phyloP scores from a whole-genome alignment of 92 coral and sea anemone species.

The Blastomussa wellsi region DNA sequence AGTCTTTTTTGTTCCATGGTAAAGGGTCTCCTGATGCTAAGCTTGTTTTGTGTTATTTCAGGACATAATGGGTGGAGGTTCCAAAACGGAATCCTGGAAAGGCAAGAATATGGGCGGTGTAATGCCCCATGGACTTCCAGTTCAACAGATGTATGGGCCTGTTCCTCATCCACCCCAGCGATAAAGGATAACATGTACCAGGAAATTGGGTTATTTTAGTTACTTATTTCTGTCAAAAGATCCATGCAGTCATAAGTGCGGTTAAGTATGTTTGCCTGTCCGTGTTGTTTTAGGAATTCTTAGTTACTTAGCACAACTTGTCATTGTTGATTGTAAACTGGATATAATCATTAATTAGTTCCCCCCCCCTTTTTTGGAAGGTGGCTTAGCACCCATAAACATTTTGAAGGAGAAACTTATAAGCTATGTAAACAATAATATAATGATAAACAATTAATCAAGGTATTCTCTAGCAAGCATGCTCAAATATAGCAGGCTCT shows the following conservation, averaged over 20 bases:
- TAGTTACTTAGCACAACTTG: background rate
- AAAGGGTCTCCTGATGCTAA: background rate
- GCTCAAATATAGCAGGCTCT: background rate
- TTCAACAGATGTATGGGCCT: slow-evolving; percentile 50
- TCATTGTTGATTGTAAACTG: background rate
- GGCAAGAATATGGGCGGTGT: slow-evolving; percentile 23
- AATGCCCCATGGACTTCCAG: slow-evolving; percentile 24
- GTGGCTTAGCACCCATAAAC: background rate
- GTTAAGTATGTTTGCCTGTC: background rate
- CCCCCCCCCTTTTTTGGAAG: background rate
- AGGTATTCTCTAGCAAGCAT: background rate
- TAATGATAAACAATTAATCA: background rate
- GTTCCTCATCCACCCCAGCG: slow-evolving; percentile 68
- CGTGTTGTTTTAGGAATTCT: background rate
- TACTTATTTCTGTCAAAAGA: background rate
- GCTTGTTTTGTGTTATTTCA: slow-evolving; percentile 10
- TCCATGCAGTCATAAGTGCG: background rate
- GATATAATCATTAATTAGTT: background rate
- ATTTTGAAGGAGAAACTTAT: background rate
- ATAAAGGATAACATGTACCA: background rate
- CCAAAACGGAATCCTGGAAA: slow-evolving; percentile 33
- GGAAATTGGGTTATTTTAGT: background rate
- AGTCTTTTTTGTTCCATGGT: background rate
- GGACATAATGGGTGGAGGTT: slow-evolving; percentile 54
- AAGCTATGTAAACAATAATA: background rate